Percentiles rank a stretch among this genome's conserved stretches.
Conservation (phyloP, 2,113 vertebrate species). For the Pungitius pungitius region DNA sequence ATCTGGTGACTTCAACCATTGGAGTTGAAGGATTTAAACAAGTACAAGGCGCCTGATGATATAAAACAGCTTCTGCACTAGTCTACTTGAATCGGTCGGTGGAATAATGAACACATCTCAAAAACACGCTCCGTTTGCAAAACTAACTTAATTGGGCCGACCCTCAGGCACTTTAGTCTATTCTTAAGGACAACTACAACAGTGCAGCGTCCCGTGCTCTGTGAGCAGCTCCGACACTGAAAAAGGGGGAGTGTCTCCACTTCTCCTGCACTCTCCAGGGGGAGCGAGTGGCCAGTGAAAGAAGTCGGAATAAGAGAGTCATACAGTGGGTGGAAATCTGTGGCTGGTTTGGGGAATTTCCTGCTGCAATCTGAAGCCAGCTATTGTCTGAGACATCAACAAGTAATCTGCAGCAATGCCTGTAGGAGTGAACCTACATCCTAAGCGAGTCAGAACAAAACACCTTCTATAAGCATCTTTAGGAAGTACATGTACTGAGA, state of each 20-base stretch:
- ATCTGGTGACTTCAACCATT: conserved; percentile 73
- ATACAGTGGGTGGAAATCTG: conserved; percentile 46
- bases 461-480: not conserved
- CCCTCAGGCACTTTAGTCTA: not conserved
- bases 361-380: conserved; percentile 20
- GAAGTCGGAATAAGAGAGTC: not conserved
- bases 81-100: conserved; percentile 13
- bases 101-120: conserved; percentile 39
- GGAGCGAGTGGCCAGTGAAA: conserved; percentile 8
- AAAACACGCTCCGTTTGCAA: conserved; percentile 35
- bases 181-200: conserved; percentile 38
- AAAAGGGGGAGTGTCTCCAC: conserved; percentile 38
- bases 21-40: conserved; percentile 56
- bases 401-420: conserved; percentile 34
- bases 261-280: not conserved
- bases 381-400: conserved; percentile 45
- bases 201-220: not conserved
- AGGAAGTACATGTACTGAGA: not conserved
- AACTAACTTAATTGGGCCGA: conserved; percentile 45
- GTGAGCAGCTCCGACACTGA: conserved; percentile 21
- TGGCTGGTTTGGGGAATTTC: conserved; percentile 19
- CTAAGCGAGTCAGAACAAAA: conserved; percentile 41
- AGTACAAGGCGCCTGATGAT: conserved; percentile 39
- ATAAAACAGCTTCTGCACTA: conserved; percentile 51
- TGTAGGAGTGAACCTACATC: not conserved